Percentiles rank a stretch among this genome's conserved stretches.
Conservation (phyloP, 2,113 vertebrate species). For the Ifrita kowaldi region DNA sequence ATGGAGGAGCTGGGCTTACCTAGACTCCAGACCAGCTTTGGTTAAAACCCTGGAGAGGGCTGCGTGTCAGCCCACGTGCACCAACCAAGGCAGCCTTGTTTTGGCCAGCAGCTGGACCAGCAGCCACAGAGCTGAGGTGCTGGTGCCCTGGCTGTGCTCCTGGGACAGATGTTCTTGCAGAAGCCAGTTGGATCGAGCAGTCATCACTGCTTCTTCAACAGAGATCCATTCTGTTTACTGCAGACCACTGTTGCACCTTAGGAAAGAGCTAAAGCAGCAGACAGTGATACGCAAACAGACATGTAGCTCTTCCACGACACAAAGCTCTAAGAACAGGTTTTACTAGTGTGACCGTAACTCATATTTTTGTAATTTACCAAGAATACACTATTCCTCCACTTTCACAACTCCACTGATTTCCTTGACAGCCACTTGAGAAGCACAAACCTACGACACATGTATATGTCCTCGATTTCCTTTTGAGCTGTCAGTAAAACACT, state of each 20-base stretch:
- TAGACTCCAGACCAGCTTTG: background rate
- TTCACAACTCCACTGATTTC: background rate
- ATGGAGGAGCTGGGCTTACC: background rate
- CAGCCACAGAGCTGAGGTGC: accelerated
- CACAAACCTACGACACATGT: background rate
- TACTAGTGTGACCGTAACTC: background rate
- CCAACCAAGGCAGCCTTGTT: accelerated
- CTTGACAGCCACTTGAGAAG: background rate
- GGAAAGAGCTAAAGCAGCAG: background rate
- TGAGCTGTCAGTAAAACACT: background rate
- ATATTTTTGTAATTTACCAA: background rate
- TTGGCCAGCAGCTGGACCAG: background rate
- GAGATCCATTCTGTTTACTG: background rate
- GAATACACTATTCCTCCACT: background rate
- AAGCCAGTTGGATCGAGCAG: background rate
- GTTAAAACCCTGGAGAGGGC: background rate
- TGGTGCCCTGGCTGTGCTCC: background rate
- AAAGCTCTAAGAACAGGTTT: background rate
- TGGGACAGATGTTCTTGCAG: background rate
- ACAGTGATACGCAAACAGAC: accelerated
- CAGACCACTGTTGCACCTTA: background rate
- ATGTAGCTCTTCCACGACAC: background rate
- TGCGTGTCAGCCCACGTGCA: accelerated
- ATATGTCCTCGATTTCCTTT: background rate
- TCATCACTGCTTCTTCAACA: background rate